These are phyloP conservation scores for Ondatra zibethicus DNA, from an alignment of 2,113 vertebrate genomes.

Conservation along the genomic window DNA sequence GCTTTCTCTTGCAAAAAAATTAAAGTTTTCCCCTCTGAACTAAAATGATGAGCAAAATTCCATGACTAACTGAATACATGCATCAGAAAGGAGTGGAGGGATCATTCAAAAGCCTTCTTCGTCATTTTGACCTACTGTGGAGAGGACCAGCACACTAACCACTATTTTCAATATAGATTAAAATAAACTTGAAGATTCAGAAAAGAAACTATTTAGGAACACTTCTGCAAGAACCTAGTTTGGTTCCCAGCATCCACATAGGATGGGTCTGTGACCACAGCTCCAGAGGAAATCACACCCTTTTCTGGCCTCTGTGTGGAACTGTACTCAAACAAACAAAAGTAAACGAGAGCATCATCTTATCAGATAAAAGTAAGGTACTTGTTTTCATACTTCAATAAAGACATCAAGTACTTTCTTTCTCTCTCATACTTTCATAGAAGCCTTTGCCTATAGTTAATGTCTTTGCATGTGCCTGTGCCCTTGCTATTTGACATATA, in stretches of 20 bases:
- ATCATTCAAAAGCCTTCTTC: neutral
- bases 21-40: neutral
- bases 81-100: neutral
- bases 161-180: neutral
- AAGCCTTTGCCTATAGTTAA: neutral
- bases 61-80: neutral
- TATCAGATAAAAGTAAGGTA: neutral
- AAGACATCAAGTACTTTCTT: neutral
- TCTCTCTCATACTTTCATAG: neutral
- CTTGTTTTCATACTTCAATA: slow-evolving; percentile 1
- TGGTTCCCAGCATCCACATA: neutral
- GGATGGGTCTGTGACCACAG: neutral
- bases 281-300: neutral
- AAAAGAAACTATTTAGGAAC: neutral
- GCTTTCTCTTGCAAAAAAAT: neutral
- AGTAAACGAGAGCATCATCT: neutral
- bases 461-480: neutral
- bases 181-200: neutral
- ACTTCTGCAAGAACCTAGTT: neutral
- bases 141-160: neutral
- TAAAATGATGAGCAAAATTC: neutral
- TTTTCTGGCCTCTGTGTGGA: neutral
- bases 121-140: neutral
- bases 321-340: neutral
- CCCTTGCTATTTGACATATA: neutral